Conservation (phyloP, 2,797 vertebrate species). For the Alcedo quadribrachys region DNA sequence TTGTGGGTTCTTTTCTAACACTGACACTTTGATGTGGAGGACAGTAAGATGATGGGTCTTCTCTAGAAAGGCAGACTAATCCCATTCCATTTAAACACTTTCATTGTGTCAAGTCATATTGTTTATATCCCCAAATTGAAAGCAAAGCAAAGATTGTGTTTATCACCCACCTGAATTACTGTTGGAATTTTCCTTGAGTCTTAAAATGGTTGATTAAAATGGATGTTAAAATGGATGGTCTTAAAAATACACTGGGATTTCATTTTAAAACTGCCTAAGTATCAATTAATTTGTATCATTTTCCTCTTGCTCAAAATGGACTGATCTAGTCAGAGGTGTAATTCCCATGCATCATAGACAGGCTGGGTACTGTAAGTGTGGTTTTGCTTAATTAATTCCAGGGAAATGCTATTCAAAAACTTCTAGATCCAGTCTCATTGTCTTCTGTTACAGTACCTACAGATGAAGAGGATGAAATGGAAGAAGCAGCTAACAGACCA, state of each 20-base stretch:
- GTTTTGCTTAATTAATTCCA: background rate
- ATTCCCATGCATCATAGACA: background rate
- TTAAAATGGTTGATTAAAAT: too few relatives aligned
- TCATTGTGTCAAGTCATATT: background rate
- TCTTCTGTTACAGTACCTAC: constrained; percentile 83
- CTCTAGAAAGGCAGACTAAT: background rate
- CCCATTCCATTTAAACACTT: background rate
- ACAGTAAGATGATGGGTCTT: background rate
- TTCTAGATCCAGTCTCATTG: background rate
- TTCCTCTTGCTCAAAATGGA: background rate
- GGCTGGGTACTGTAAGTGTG: background rate
- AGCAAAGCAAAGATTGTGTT: background rate
- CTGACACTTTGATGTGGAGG: background rate
- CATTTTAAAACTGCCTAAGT: background rate
- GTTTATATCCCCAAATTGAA: too few relatives aligned
- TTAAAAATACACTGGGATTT: background rate
- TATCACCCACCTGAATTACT: background rate
- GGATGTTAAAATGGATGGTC: too few relatives aligned
- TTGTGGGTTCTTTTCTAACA: background rate
- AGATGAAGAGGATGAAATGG: constrained; percentile 91
- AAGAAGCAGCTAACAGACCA: constrained; percentile 87
- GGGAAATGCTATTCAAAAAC: background rate
- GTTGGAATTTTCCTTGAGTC: background rate
- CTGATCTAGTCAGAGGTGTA: background rate
- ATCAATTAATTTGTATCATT: background rate